A percentile compares a stretch with the other conserved stretches of the same genome.
Evolutionary conservation across 1,140 invertebrate species (phyloP).

Genomic region (Schlechtendalia chinensis): DNA sequence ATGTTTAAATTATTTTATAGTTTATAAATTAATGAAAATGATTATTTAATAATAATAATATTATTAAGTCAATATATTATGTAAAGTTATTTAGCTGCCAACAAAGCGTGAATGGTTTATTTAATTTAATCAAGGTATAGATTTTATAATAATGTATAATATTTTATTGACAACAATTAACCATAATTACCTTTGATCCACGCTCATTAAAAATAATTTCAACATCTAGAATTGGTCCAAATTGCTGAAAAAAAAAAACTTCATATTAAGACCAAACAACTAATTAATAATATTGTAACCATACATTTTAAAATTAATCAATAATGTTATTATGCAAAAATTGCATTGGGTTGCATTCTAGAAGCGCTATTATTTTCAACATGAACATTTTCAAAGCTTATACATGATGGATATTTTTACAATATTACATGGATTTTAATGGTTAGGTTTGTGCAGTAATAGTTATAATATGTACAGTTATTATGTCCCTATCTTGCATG

Average conservation of each 20-base stretch:
- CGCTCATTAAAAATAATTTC: conserved; percentile 99
- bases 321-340: neutral
- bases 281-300: neutral
- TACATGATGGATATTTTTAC: neutral
- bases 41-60: neutral
- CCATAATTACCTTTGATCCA: conserved; percentile 91
- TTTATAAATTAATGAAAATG: no score
- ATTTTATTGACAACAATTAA: conserved; percentile 4
- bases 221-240: conserved; percentile 95
- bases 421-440: conserved; percentile 31
- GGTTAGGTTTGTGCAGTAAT: conserved; percentile 12
- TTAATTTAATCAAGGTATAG: conserved; percentile 6
- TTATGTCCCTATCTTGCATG: neutral
- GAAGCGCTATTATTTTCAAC: conserved; percentile 39
- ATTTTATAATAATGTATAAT: conserved; percentile 25
- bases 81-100: conserved; percentile 35
- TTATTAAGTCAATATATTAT: conserved; percentile 13
- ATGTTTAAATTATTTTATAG: no score
- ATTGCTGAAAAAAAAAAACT: conserved; percentile 79
- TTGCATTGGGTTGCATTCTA: neutral
- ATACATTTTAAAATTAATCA: neutral
- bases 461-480: neutral
- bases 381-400: conserved; percentile 38
- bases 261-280: conserved; percentile 53
- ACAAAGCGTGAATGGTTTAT: conserved; percentile 40